Conservation (phyloP, 2,888 invertebrate species). For the Stomorhina lunata region DNA sequence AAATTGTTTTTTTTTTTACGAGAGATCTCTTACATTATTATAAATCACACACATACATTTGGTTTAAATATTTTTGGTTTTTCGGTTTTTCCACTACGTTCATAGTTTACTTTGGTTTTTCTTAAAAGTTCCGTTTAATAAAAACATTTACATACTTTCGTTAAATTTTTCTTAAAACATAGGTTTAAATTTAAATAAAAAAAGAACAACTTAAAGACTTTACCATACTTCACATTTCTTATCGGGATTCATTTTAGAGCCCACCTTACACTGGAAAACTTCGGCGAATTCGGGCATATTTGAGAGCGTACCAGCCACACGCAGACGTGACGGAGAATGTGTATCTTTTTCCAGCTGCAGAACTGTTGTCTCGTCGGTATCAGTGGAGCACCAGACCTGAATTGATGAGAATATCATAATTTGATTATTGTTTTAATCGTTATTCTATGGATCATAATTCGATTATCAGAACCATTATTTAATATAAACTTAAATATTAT, state of each 20-base stretch:
- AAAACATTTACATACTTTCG: conserved; percentile 26
- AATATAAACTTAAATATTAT: too few relatives aligned
- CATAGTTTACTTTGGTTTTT: conserved; percentile 51
- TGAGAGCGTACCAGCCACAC: conserved; percentile 92
- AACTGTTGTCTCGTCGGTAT: conserved; percentile 90
- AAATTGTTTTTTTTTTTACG: conserved; percentile 57
- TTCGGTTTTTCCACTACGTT: conserved; percentile 36
- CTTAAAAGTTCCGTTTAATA: conserved; percentile 1
- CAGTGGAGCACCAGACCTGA: conserved; percentile 93
- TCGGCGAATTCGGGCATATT: conserved; percentile 91
- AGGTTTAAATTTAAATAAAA: background rate
- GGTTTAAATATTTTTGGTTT: conserved; percentile 45
- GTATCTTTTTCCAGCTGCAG: conserved; percentile 96
- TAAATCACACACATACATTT: conserved; percentile 63
- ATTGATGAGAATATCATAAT: background rate
- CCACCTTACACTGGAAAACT: conserved; percentile 87
- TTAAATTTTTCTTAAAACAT: conserved; percentile 12
- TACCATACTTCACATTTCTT: conserved; percentile 95
- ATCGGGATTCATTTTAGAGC: conserved; percentile 91
- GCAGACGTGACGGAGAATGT: conserved; percentile 92
- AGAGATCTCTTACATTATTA: conserved; percentile 60
- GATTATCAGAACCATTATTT: too few relatives aligned
- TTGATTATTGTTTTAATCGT: too few relatives aligned
- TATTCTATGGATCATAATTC: too few relatives aligned
- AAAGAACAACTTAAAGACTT: conserved; percentile 11